phyloP scores from a whole-genome alignment of 1,140 invertebrate genomes.

The Drosophila azteca region DNA sequence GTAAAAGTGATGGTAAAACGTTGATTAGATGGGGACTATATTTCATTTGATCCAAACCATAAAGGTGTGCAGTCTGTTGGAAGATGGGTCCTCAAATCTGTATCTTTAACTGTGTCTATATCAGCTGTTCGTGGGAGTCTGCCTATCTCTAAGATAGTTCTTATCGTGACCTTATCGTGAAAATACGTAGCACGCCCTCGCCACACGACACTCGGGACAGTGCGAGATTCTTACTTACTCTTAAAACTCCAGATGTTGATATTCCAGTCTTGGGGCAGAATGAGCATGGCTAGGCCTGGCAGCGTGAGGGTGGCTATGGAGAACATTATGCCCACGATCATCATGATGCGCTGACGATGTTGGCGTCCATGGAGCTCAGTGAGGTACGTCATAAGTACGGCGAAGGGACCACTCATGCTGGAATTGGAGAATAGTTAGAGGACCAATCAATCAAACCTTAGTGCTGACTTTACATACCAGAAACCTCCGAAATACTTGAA shows the following conservation, averaged over 20 bases:
- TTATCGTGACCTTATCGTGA: neutral
- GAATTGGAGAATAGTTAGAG: neutral
- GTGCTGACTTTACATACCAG: constrained; percentile 85
- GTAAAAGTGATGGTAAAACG: constrained; percentile 1
- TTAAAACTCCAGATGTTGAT: constrained; percentile 51
- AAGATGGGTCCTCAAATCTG: neutral
- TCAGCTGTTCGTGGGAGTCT: too few relatives aligned
- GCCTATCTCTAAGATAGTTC: neutral
- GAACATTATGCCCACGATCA: constrained; percentile 87
- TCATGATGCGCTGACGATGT: constrained; percentile 86
- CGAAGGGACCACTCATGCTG: constrained; percentile 90
- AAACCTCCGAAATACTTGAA: constrained; percentile 91
- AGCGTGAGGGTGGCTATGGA: constrained; percentile 85
- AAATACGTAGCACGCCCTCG: constrained; percentile 11
- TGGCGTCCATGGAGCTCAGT: constrained; percentile 88
- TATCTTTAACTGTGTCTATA: too few relatives aligned
- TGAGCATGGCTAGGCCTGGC: constrained; percentile 85
- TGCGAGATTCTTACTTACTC: constrained; percentile 49
- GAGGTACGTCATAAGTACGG: constrained; percentile 88
- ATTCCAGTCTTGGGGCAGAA: constrained; percentile 83
- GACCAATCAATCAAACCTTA: neutral
- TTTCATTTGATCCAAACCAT: neutral
- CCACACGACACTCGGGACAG: too few relatives aligned
- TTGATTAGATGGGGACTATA: neutral
- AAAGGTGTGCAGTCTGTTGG: neutral